A percentile compares a stretch with the other conserved stretches of the same genome.
phyloP scores from a whole-genome alignment of 2,113 vertebrate genomes.

The Amphiprion ocellaris region DNA sequence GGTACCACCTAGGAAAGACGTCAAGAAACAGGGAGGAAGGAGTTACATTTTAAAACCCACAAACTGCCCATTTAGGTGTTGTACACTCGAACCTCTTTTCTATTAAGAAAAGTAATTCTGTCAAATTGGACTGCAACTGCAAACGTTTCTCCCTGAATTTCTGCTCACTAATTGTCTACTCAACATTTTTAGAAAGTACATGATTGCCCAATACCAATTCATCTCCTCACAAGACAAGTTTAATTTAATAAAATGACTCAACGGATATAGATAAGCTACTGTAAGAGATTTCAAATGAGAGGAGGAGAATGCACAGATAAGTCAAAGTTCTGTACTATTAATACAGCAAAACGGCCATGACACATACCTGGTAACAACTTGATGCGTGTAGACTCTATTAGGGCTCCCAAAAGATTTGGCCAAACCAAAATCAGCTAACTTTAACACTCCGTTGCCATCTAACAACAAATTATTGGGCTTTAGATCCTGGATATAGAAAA shows the following conservation, averaged over 20 bases:
- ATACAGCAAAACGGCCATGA: constrained; percentile 21
- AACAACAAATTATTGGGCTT: constrained; percentile 98
- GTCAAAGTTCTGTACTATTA: not conserved
- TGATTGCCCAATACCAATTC: not conserved
- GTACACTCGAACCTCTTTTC: not conserved
- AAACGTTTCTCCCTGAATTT: not conserved
- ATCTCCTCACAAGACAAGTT: not conserved
- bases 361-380: constrained; percentile 95
- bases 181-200: not conserved
- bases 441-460: constrained; percentile 94
- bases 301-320: not conserved
- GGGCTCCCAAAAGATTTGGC: constrained; percentile 98
- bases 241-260: not conserved
- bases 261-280: not conserved
- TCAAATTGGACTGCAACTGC: not conserved
- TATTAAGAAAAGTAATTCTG: not conserved
- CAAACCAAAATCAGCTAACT: constrained; percentile 97
- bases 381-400: constrained; percentile 96
- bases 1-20: constrained; percentile 91
- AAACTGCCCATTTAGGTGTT: not conserved
- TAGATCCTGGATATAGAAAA: constrained; percentile 87
- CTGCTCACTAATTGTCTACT: not conserved
- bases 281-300: not conserved
- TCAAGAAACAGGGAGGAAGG: not conserved
- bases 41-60: not conserved